A percentile compares a stretch with the other conserved stretches of the same genome.
These are phyloP conservation scores for Rhamnusium bicolor DNA, from an alignment of 2,888 invertebrate species.

Conservation along the genomic window DNA sequence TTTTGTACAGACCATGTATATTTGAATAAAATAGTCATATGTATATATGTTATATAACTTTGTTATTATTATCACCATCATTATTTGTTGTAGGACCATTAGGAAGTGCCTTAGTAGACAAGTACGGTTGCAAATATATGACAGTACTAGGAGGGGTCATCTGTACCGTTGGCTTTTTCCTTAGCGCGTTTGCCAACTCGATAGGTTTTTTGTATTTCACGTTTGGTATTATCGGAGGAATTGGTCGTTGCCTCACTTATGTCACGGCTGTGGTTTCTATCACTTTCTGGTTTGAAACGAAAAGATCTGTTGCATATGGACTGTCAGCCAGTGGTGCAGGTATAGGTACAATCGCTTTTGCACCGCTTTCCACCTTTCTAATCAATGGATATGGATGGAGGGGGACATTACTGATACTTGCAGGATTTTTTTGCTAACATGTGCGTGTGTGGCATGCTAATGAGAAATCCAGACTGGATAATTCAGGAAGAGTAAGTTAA, in stretches of 20 bases:
- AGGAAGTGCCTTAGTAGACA: constrained; percentile 88
- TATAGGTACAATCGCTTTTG: constrained; percentile 90
- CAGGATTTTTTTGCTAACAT: constrained; percentile 89
- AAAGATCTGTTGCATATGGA: constrained; percentile 88
- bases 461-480: constrained; percentile 93
- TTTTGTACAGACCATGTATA: too few species aligned
- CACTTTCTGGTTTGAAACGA: constrained; percentile 94
- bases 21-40: too few species aligned
- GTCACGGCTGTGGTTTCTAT: constrained; percentile 95
- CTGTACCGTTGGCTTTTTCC: constrained; percentile 82
- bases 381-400: constrained; percentile 88
- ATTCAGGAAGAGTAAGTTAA: constrained; percentile 73
- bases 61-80: neutral
- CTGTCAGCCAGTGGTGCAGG: constrained; percentile 92
- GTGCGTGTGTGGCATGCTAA: constrained; percentile 88
- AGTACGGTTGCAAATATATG: constrained; percentile 77
- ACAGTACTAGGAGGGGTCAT: constrained; percentile 78
- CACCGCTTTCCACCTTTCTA: constrained; percentile 87
- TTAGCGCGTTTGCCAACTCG: constrained; percentile 81
- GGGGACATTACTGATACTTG: constrained; percentile 85
- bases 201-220: constrained; percentile 88
- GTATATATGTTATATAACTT: too few species aligned
- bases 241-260: constrained; percentile 88
- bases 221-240: constrained; percentile 88
- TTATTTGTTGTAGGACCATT: constrained; percentile 79